These are phyloP conservation scores for Gonatopus flavifemur DNA, from an alignment of 1,140 invertebrate species.

Conservation along the genomic window DNA sequence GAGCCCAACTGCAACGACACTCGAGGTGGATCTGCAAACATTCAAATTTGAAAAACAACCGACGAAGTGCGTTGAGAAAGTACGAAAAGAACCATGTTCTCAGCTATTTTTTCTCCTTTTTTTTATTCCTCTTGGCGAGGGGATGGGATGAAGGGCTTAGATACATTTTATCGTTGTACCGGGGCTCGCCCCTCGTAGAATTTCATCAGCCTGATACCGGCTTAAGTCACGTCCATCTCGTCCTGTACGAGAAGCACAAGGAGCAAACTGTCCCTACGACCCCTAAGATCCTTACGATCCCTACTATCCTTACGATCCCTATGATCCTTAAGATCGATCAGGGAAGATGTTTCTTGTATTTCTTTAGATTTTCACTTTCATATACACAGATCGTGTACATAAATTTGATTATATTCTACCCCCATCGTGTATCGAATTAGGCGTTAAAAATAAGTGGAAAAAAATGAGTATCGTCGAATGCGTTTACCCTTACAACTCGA, in stretches of 20 bases:
- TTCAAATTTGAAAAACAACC: background rate
- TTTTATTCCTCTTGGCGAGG: conserved; percentile 8
- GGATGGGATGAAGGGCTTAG: conserved; percentile 15
- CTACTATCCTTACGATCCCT: too few species aligned
- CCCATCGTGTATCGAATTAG: too few species aligned
- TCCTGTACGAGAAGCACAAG: background rate
- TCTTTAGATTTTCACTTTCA: too few species aligned
- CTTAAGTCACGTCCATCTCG: conserved; percentile 20
- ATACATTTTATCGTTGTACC: conserved; percentile 23
- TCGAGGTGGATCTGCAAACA: conserved; percentile 77
- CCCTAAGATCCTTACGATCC: too few species aligned
- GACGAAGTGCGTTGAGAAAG: conserved; percentile 1
- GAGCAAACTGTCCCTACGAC: conserved; percentile 3
- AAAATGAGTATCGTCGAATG: too few species aligned
- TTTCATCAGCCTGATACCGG: conserved; percentile 34
- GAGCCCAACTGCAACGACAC: conserved; percentile 80
- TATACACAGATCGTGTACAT: too few species aligned
- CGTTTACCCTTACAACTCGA: too few species aligned
- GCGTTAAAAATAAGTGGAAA: too few species aligned
- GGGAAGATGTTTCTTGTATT: too few species aligned
- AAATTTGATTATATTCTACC: too few species aligned
- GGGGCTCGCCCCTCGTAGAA: conserved; percentile 28
- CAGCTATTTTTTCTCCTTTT: conserved; percentile 6
- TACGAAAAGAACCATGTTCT: too few species aligned
- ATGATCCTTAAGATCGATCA: too few species aligned